Evolutionary conservation across 2,888 invertebrate genomes (phyloP), one percentile per base, ranked within the genome.

Genomic region (Brenthis ino): DNA sequence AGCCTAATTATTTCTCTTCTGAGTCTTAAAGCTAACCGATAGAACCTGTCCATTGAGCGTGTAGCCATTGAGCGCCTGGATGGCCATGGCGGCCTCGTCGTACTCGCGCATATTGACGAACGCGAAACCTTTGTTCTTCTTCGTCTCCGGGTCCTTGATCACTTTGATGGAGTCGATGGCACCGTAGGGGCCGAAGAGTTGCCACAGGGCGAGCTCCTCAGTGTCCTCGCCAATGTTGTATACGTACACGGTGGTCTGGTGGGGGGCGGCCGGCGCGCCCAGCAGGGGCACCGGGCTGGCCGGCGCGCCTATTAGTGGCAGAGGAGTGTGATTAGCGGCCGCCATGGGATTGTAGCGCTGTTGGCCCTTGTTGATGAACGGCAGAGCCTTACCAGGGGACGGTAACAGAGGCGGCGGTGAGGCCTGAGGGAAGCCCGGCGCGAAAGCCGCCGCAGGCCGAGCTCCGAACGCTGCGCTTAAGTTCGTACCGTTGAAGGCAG

Each of bases 11-110:
- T 81, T 91, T 85, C 92, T 88, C 87, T 93, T 93, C 87, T 93
- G 93, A 73, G 93, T 93, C 88, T 93, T 93, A 91, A 93, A 93
- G 88, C 92, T 93, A 90, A 93, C 93, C 64, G 93, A 93, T 82
- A 93, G 86, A 84, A 93, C 93, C 87, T 93, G 93, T 77, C 93
- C 93, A 77, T 93, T 93, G 87, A 93, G 93, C 87, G 93, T 89
- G 82, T 92, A 93, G 75, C 93, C 93, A 74, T 93, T 93, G 81
- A 93, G 91, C 65, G 92, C 91, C 84, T 93, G 93, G 76, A 93
- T 93, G 77, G 93, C 93, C 90, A 93, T 88, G 43, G 93, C 91
- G 24, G 93, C 93, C 86, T 93, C 93, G 75, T 93, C 93, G 74
- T 93, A 93, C 84, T 93, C 93, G 77, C 93, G 85, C 93, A 93